A percentile compares a stretch with the other conserved stretches of the same genome.
These are phyloP conservation scores for Crenuchus spilurus DNA, from an alignment of 2,797 vertebrate genomes.

Conservation along the genomic window DNA sequence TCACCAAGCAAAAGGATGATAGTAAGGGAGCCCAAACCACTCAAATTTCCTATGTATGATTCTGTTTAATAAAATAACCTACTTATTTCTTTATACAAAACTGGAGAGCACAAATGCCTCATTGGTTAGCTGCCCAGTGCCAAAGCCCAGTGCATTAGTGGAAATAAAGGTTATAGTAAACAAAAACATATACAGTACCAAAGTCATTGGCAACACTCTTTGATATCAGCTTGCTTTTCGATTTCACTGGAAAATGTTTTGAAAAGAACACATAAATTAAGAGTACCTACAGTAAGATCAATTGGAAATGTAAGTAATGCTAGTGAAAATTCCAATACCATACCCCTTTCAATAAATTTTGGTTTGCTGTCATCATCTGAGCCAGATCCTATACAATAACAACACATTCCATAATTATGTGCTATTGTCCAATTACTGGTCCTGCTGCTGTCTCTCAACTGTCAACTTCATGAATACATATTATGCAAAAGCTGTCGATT, in stretches of 20 bases:
- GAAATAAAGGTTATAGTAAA: conserved; percentile 72
- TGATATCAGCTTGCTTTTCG: conserved; percentile 97
- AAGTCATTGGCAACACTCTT: conserved; percentile 98
- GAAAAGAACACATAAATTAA: conserved; percentile 72
- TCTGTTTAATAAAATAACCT: conserved; percentile 1
- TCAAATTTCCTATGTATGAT: not conserved
- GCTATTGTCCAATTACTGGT: not conserved
- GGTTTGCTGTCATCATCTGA: conserved; percentile 92
- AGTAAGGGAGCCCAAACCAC: not conserved
- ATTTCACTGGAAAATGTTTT: conserved; percentile 90
- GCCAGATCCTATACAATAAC: conserved; percentile 84
- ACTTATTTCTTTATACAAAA: not conserved
- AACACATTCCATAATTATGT: conserved; percentile 61
- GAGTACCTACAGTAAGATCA: not conserved
- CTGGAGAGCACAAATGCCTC: conserved; percentile 13
- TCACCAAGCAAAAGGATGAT: not conserved
- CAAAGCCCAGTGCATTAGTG: conserved; percentile 73
- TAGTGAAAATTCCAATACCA: conserved; percentile 61
- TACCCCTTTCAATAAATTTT: conserved; percentile 97
- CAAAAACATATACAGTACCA: conserved; percentile 87
- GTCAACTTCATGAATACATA: not conserved
- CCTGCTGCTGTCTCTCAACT: conserved; percentile 7
- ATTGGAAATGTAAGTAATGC: not conserved
- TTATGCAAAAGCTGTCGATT: not conserved
- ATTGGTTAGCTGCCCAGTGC: conserved; percentile 76